Evolutionary conservation across 2,888 invertebrate species (phyloP).

Genomic region (Acleris literana): DNA sequence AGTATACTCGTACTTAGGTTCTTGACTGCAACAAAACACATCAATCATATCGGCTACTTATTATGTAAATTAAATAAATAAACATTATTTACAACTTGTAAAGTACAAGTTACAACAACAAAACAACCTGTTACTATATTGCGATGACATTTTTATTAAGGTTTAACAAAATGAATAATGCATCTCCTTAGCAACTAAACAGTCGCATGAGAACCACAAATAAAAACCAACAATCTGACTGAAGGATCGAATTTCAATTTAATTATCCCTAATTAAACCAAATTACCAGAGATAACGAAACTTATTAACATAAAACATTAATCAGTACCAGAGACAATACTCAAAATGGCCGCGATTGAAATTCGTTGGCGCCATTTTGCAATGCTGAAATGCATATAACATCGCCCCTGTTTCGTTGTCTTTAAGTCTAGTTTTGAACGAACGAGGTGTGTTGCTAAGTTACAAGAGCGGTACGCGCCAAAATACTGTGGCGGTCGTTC

Average conservation of each 20-base stretch:
- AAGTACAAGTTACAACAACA: no score
- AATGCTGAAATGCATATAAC: not conserved
- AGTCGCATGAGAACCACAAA: conserved; percentile 8
- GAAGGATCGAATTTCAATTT: conserved; percentile 15
- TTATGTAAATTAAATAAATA: no score
- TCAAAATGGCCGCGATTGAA: conserved; percentile 27
- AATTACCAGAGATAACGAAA: conserved; percentile 27
- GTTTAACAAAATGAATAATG: not conserved
- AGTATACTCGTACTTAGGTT: no score
- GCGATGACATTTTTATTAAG: no score
- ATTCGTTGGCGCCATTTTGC: conserved; percentile 33
- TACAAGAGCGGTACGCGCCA: conserved; percentile 54
- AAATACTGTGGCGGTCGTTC: conserved; percentile 79
- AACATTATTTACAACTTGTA: no score
- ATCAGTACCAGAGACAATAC: conserved; percentile 21
- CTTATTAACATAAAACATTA: conserved; percentile 32
- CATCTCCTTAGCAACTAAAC: conserved; percentile 1
- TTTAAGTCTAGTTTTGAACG: not conserved
- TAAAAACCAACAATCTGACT: conserved; percentile 3
- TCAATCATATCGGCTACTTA: no score
- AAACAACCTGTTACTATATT: no score
- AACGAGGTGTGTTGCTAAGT: not conserved
- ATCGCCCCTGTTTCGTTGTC: not conserved
- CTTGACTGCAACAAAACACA: no score
- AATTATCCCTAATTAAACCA: conserved; percentile 31